Percentiles rank a stretch among this genome's conserved stretches.
phyloP scores from a whole-genome alignment of 2,113 vertebrate genomes.

The Podocnemis expansa region DNA sequence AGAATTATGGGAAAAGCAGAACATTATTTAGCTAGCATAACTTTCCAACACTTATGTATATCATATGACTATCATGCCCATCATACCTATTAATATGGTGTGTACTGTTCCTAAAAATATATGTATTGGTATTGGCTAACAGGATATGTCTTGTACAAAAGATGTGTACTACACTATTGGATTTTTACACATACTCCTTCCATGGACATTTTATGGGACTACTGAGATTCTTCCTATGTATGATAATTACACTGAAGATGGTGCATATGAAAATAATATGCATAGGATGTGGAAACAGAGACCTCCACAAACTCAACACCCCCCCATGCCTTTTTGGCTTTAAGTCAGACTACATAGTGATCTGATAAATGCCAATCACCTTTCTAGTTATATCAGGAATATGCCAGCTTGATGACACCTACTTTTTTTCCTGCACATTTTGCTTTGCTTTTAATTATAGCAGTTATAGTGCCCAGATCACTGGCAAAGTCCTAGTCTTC shows the following conservation, averaged over 20 bases:
- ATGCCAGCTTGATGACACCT: slow-evolving; percentile 66
- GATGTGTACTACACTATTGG: background rate
- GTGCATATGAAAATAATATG: background rate
- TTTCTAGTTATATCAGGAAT: slow-evolving; percentile 48
- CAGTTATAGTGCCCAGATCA: slow-evolving; percentile 70
- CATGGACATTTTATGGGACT: background rate
- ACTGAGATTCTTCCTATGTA: background rate
- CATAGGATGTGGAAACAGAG: background rate
- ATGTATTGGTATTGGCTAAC: background rate
- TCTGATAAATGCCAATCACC: slow-evolving; percentile 32
- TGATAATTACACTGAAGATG: background rate
- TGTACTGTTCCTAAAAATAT: background rate
- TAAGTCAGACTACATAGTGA: slow-evolving; percentile 24
- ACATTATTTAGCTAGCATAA: background rate
- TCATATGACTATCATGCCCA: background rate
- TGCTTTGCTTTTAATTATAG: slow-evolving; percentile 80
- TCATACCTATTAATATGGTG: background rate
- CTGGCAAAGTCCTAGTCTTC: slow-evolving; percentile 59
- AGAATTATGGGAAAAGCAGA: background rate
- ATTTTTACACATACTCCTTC: background rate
- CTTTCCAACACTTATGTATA: background rate
- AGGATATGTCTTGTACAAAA: background rate
- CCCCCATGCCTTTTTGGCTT: slow-evolving; percentile 12
- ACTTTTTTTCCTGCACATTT: slow-evolving; percentile 72
- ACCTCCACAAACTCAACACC: background rate